Conservation (phyloP, 2,888 invertebrate species). For the Embidobia sp. region DNA sequence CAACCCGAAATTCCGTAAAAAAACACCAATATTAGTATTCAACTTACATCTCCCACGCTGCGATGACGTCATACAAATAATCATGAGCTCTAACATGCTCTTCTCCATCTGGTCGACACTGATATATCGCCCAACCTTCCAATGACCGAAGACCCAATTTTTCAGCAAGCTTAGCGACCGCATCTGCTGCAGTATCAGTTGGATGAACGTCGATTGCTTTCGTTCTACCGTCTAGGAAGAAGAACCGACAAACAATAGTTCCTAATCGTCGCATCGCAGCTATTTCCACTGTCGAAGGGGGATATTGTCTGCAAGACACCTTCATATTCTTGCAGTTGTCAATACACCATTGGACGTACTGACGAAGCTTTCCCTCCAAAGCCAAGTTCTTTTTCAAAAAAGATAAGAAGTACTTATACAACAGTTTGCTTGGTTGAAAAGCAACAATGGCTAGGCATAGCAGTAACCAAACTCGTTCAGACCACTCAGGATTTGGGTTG, state of each 20-base stretch:
- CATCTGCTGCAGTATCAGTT: constrained; percentile 95
- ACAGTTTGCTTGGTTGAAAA: constrained; percentile 93
- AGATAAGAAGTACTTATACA: constrained; percentile 90
- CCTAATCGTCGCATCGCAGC: constrained; percentile 95
- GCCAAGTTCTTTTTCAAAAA: constrained; percentile 88
- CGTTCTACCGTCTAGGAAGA: constrained; percentile 96
- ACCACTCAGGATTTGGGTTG: constrained; percentile 92
- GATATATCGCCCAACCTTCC: constrained; percentile 97
- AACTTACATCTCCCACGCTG: constrained; percentile 94
- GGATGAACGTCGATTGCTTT: constrained; percentile 98
- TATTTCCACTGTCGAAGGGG: constrained; percentile 96
- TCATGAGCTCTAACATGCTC: constrained; percentile 95
- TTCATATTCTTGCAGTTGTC: constrained; percentile 95
- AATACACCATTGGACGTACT: constrained; percentile 96
- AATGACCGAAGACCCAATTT: constrained; percentile 91
- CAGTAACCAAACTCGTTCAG: constrained; percentile 93
- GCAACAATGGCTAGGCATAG: constrained; percentile 95
- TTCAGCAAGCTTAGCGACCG: constrained; percentile 93
- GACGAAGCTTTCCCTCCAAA: constrained; percentile 87
- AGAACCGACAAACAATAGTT: constrained; percentile 96
- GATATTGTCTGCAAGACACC: constrained; percentile 89
- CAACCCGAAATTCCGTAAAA: no score
- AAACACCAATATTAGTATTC: constrained; percentile 10
- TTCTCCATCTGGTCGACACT: constrained; percentile 92
- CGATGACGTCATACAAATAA: constrained; percentile 96